Base-by-base conservation (phyloP, 2,113 vertebrate species). In the Maccullochella peelii region DNA sequence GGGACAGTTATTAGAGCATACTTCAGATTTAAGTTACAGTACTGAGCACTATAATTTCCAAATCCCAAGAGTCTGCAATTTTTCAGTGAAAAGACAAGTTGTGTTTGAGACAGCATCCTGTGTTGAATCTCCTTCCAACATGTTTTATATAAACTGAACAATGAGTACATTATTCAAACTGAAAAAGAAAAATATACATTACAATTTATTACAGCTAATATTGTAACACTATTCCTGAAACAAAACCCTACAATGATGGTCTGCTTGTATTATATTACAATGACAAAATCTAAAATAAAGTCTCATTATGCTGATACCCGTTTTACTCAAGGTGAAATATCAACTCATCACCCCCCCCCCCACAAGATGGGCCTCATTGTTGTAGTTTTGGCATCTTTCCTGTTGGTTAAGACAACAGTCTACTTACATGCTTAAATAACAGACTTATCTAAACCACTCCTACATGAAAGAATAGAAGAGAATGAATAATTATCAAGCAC, bases 1-100 rank as follows among this genome's bases (percentile, higher is more conserved):
- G 69, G 62, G 82, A 75, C 2, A 38, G 40, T 49, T 47, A 77
- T 66, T 67, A 83, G 77, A 65, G 67, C 23, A 23, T 0, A 20
- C 36, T 33, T 33, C 33, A 33, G 5, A 33, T 33, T 23, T 44
- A 65, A 11, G 27, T 18, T 8, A 58, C 30, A 66, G 49, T n/a
- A 62, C 5, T 20, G 30, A 40, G 38, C 5, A 15, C 30, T 47
- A 23, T 1, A 0, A 25, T 58, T 57, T 73, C 11, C 4, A 66
- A 16, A 54, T 54, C 14, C 18, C 12, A 52, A 50, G 50, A 15
- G 58, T 63, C 30, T 47, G 25, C 7, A 30, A 21, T 49, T 4
- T 21, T 62, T 54, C 72, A 40, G 11, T 12, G 5, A 58, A 38
- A 40, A 23, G 16, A 58, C 25, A 81, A 33, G 42, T 50, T 33